These are phyloP conservation scores for Exephanes ischioxanthus DNA, from an alignment of 2,888 invertebrate genomes.

Conservation along the genomic window DNA sequence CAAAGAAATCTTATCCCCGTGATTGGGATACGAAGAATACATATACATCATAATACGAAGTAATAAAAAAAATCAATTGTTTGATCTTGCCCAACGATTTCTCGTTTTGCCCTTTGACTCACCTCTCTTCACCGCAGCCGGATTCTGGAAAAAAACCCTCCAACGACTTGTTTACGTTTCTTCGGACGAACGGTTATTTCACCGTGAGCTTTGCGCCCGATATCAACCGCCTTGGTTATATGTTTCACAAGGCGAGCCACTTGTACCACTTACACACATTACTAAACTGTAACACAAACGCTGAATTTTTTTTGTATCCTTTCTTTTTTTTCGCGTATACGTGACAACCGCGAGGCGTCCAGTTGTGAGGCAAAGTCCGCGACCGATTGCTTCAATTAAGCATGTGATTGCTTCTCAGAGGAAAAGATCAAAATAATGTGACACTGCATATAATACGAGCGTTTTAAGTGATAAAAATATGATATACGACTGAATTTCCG, in stretches of 20 bases:
- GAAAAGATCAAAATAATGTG: constrained; percentile 73
- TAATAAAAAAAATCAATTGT: constrained; percentile 26
- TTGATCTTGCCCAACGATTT: constrained; percentile 23
- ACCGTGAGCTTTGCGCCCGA: constrained; percentile 8
- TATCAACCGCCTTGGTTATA: neutral
- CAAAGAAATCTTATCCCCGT: neutral
- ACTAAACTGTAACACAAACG: constrained; percentile 3
- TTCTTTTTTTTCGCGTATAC: neutral
- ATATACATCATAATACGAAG: neutral
- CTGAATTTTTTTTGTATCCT: neutral
- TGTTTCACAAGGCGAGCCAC: constrained; percentile 1
- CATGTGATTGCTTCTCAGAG: constrained; percentile 72
- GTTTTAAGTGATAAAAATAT: constrained; percentile 29
- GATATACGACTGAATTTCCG: constrained; percentile 45
- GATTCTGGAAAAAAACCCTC: constrained; percentile 10
- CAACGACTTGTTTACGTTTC: constrained; percentile 7
- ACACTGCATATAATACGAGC: constrained; percentile 5
- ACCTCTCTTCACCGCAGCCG: neutral
- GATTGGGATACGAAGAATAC: constrained; percentile 5
- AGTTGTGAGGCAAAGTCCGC: constrained; percentile 74
- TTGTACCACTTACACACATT: neutral
- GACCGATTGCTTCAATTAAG: constrained; percentile 77
- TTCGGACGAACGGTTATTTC: neutral
- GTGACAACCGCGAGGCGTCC: constrained; percentile 1
- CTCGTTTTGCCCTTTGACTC: constrained; percentile 19